A percentile compares a stretch with the other conserved stretches of the same genome.
Conservation (phyloP, 1,140 invertebrate species). For the Parapsyche elsis region DNA sequence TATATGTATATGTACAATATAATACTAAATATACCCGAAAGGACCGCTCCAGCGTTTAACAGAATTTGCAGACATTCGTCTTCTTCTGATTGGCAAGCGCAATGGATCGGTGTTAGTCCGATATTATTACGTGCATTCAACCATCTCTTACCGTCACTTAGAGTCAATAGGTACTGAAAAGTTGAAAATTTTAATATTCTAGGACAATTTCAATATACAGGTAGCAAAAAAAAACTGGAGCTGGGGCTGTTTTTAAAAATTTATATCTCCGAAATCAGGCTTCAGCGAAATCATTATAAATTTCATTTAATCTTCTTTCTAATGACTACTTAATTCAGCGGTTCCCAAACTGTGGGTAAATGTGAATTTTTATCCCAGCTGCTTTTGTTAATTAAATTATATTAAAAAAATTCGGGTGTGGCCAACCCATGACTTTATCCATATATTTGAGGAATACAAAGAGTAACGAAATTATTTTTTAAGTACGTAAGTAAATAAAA, state of each 20-base stretch:
- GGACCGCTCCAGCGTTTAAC: background rate
- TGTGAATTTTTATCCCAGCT: too few relatives aligned
- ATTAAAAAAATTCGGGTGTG: too few relatives aligned
- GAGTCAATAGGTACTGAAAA: constrained; percentile 13
- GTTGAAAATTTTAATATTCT: background rate
- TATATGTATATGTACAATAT: background rate
- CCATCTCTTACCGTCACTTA: background rate
- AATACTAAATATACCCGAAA: background rate
- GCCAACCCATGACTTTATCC: too few relatives aligned
- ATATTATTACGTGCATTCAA: constrained; percentile 1
- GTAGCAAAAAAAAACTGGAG: constrained; percentile 2
- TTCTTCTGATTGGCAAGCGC: background rate
- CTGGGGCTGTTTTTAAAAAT: too few relatives aligned
- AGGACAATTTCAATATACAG: background rate
- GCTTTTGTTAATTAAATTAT: too few relatives aligned
- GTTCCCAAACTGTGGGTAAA: too few relatives aligned
- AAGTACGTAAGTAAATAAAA: too few relatives aligned
- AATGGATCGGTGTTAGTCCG: constrained; percentile 21
- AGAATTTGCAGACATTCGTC: background rate
- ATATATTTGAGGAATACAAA: too few relatives aligned
- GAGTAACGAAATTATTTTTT: too few relatives aligned
- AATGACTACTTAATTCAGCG: too few relatives aligned
- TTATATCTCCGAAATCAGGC: background rate
- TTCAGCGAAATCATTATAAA: too few relatives aligned
- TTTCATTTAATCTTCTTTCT: too few relatives aligned